A percentile compares a stretch with the other conserved stretches of the same genome.
These are phyloP conservation scores for Heliconius ismenius DNA, from an alignment of 2,888 invertebrate genomes.

Conservation along the genomic window DNA sequence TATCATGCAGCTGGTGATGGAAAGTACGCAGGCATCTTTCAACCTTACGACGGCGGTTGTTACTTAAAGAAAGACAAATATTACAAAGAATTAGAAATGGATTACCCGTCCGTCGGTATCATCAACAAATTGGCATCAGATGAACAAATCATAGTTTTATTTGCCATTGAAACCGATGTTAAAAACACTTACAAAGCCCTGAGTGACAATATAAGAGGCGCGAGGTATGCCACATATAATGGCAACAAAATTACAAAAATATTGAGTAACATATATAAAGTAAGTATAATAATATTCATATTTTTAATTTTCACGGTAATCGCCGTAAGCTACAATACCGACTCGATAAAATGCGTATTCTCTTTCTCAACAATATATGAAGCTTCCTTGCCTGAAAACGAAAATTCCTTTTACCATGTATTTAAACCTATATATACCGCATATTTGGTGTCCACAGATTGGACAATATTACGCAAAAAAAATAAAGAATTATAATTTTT, in stretches of 20 bases:
- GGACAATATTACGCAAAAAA: neutral
- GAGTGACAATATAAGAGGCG: constrained; percentile 51
- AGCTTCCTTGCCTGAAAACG: too few species aligned
- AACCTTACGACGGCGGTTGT: constrained; percentile 88
- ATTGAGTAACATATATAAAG: constrained; percentile 59
- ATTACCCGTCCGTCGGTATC: constrained; percentile 90
- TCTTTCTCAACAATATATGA: too few species aligned
- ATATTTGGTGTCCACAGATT: neutral
- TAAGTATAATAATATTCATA: constrained; percentile 43
- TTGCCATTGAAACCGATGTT: constrained; percentile 48
- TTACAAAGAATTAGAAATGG: constrained; percentile 81
- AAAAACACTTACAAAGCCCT: constrained; percentile 50
- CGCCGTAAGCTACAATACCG: too few species aligned
- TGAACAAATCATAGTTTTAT: constrained; percentile 56
- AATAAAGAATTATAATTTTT: neutral
- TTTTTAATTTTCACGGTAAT: neutral
- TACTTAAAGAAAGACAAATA: constrained; percentile 82
- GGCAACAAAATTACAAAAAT: constrained; percentile 43
- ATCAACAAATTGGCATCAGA: constrained; percentile 75
- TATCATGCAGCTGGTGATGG: constrained; percentile 92
- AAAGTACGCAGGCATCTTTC: constrained; percentile 82
- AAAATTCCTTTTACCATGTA: neutral
- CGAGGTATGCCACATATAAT: constrained; percentile 44
- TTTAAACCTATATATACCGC: neutral
- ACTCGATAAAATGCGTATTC: too few species aligned